Evolutionary conservation across 1,140 invertebrate species (phyloP), one percentile per base, ranked within the genome.

Genomic region (Cylas formicarius): DNA sequence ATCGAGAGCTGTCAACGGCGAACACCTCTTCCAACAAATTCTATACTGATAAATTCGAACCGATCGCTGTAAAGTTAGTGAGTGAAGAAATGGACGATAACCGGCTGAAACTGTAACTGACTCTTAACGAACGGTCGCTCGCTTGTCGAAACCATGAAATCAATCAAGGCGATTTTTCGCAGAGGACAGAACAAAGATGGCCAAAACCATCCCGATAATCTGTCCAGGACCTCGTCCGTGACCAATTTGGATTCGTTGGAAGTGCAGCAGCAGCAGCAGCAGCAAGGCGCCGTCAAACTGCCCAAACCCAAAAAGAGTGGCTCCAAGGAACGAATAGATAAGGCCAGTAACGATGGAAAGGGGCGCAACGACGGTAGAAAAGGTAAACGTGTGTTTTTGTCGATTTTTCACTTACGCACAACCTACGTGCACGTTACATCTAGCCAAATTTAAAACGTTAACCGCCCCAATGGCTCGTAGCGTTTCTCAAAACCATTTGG

Each of bases 81-180:
- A n/a, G n/a, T n/a, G n/a, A n/a, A n/a, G n/a, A n/a, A n/a, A n/a
- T n/a, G n/a, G n/a, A n/a, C n/a, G n/a, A n/a, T n/a, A n/a, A n/a
- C n/a, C n/a, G n/a, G n/a, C n/a, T n/a, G n/a, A n/a, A n/a, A n/a
- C n/a, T n/a, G n/a, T n/a, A n/a, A n/a, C n/a, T n/a, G n/a, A n/a
- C n/a, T n/a, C n/a, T n/a, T n/a, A n/a, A n/a, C n/a, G n/a, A n/a
- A n/a, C n/a, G n/a, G n/a, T n/a, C n/a, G n/a, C n/a, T n/a, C n/a
- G 20, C 16, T 11, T 35, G 17, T 26, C 29, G 40, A 42, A 42
- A 42, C 40, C 33, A 65, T 65, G 62, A 65, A 63, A 43, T 61
- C 56, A 35, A 59, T 65, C 40, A 61, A 61, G 52, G 61, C 62
- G 4, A 65, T 65, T 49, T 65, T 65, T 44, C 62, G 62, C 41